Conservation (phyloP, 2,797 vertebrate species). For the Rhinichthys osculus region DNA sequence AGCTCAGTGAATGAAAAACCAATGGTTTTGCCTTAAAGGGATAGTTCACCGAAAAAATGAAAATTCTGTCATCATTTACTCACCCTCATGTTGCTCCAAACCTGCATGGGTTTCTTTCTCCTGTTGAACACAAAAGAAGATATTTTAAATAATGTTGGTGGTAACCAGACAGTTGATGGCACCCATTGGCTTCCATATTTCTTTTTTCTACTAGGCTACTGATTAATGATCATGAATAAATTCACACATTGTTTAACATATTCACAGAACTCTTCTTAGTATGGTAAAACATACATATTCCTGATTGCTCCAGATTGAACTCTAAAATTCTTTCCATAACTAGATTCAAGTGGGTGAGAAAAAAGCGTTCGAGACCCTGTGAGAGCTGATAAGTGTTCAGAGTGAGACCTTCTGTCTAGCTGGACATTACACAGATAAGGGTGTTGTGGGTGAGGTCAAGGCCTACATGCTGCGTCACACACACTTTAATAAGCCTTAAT, state of each 20-base stretch:
- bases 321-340: constrained; percentile 42
- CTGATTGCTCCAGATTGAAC: not conserved
- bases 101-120: too few species aligned
- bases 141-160: too few species aligned
- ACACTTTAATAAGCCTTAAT: not conserved
- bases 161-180: too few species aligned
- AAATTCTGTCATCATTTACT: too few species aligned
- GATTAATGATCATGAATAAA: not conserved
- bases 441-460: constrained; percentile 36
- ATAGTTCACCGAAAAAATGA: too few species aligned
- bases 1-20: too few species aligned
- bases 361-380: constrained; percentile 8
- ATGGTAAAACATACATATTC: not conserved
- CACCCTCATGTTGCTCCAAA: too few species aligned
- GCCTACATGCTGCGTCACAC: constrained; percentile 5
- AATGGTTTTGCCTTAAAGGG: too few species aligned
- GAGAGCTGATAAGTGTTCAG: constrained; percentile 46
- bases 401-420: constrained; percentile 12
- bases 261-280: not conserved
- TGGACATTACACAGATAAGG: constrained; percentile 17
- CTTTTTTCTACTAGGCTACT: too few species aligned
- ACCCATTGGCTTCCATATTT: too few species aligned
- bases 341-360: constrained; percentile 38
- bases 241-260: not conserved
- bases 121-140: too few species aligned